Evolutionary conservation across 2,113 vertebrate genomes (phyloP).

Genomic region (Argyrosomus japonicus): DNA sequence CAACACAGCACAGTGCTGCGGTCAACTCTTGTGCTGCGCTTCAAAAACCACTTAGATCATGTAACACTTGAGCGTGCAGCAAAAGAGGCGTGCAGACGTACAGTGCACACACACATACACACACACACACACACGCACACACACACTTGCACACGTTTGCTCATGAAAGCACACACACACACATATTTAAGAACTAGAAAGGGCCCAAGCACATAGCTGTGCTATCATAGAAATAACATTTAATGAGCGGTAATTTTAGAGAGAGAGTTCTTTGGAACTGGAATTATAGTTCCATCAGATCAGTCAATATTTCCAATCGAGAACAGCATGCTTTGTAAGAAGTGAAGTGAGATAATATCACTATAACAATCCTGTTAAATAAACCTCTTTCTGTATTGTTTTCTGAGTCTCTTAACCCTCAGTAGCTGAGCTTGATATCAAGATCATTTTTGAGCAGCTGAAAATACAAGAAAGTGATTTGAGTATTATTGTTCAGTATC

Average conservation of each 20-base stretch:
- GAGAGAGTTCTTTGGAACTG: conserved; percentile 5
- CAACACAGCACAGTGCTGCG: conserved; percentile 45
- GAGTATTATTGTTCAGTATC: not conserved
- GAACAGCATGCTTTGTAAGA: not conserved
- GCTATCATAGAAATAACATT: not conserved
- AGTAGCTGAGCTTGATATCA: not conserved
- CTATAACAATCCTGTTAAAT: not conserved
- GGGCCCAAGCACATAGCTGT: not conserved
- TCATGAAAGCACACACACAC: conserved; percentile 9
- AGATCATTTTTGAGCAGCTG: not conserved
- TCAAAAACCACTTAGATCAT: conserved; percentile 65
- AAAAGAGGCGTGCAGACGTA: conserved; percentile 41
- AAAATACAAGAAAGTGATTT: not conserved
- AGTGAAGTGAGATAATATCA: not conserved
- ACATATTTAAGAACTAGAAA: conserved; percentile 47
- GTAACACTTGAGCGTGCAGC: conserved; percentile 68
- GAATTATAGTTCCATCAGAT: not conserved
- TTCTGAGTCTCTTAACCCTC: not conserved
- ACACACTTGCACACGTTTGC: not conserved
- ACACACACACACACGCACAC: conserved; percentile 8
- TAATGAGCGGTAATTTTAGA: not conserved
- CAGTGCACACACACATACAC: conserved; percentile 12
- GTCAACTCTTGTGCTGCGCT: conserved; percentile 46
- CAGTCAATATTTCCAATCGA: not conserved
- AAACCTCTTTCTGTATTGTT: not conserved